Percentiles rank a stretch among this genome's conserved stretches.
phyloP scores from a whole-genome alignment of 2,888 invertebrate genomes.

The Anoplius nigerrimus region DNA sequence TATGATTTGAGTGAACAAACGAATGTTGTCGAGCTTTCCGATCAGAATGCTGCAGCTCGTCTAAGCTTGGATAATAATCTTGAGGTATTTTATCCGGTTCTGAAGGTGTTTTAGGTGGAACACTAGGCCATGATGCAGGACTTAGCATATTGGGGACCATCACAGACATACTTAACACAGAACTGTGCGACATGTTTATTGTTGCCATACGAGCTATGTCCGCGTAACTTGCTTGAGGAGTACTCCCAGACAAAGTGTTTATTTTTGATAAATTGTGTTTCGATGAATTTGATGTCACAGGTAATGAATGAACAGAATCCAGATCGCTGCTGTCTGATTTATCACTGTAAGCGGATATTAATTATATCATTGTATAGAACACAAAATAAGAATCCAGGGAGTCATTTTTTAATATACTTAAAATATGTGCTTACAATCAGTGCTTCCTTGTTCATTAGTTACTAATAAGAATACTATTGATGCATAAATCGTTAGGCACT shows the following conservation, averaged over 20 bases:
- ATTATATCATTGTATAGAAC: conserved; percentile 7
- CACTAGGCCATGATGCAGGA: conserved; percentile 65
- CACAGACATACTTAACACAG: conserved; percentile 65
- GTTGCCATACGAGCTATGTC: conserved; percentile 84
- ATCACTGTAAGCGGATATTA: conserved; percentile 75
- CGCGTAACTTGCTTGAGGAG: conserved; percentile 84
- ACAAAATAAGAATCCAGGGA: too few species aligned
- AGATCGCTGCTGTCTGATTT: conserved; percentile 90
- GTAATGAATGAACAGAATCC: conserved; percentile 90
- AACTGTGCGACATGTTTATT: conserved; percentile 67
- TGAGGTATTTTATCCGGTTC: conserved; percentile 70
- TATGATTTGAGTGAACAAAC: conserved; percentile 64
- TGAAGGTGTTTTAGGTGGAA: conserved; percentile 62
- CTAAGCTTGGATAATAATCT: conserved; percentile 72
- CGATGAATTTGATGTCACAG: conserved; percentile 78
- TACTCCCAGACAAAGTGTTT: conserved; percentile 71
- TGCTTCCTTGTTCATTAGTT: too few species aligned
- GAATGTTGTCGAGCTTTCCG: conserved; percentile 67
- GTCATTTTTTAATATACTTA: too few species aligned
- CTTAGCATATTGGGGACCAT: conserved; percentile 65
- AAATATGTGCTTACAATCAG: too few species aligned
- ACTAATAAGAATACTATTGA: neutral
- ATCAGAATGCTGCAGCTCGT: conserved; percentile 68
- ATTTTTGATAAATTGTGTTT: conserved; percentile 69
- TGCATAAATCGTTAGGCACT: neutral